Conservation (phyloP, 1,140 invertebrate species). For the Myzus persicae region DNA sequence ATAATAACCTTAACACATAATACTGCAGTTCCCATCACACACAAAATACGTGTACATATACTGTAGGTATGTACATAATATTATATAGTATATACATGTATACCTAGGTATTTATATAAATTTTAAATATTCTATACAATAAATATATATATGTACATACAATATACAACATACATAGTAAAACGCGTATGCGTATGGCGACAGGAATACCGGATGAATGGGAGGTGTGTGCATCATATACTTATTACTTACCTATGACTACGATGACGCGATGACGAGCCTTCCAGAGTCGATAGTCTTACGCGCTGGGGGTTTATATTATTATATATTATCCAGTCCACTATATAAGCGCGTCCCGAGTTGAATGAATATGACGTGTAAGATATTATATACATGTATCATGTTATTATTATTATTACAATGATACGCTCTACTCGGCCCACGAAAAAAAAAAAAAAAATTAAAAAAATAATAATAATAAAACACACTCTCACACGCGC, state of each 20-base stretch:
- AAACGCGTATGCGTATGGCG: not conserved
- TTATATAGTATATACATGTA: not conserved
- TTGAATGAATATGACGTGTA: slow-evolving; percentile 14
- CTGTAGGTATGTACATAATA: not conserved
- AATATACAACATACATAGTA: not conserved
- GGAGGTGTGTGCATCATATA: not conserved
- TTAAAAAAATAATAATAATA: not conserved
- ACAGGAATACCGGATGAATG: slow-evolving; percentile 4
- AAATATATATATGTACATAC: not conserved
- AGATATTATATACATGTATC: not conserved
- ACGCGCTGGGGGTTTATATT: not conserved
- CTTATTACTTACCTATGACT: not conserved
- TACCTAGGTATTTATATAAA: not conserved
- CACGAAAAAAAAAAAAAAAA: not conserved
- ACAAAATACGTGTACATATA: not conserved
- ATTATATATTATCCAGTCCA: not conserved
- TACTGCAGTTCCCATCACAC: slow-evolving; percentile 25
- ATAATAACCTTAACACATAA: not conserved
- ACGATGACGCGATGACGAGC: not conserved
- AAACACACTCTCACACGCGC: not conserved
- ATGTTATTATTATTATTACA: not conserved
- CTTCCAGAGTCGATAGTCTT: not conserved
- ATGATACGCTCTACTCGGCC: not conserved
- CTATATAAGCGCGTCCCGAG: not conserved
- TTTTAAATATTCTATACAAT: not conserved